A percentile compares a stretch with the other conserved stretches of the same genome.
Conservation (phyloP, 2,797 vertebrate genomes). For the Arctocebus calabarensis region DNA sequence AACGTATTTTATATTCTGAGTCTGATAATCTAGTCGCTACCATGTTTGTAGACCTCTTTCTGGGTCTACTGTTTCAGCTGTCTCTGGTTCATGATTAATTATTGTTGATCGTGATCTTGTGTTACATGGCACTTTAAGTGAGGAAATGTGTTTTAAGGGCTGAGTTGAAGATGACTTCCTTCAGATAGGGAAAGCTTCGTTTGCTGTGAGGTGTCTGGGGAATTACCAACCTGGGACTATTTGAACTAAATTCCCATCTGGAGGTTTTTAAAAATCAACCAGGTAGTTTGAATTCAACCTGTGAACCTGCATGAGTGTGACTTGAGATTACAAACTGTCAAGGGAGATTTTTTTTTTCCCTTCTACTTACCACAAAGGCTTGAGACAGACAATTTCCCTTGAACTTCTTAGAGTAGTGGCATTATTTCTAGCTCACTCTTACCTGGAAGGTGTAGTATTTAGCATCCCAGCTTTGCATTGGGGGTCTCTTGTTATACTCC, state of each 20-base stretch:
- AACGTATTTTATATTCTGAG: not conserved
- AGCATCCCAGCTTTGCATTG: not conserved
- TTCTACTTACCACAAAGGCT: not conserved
- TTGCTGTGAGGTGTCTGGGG: not conserved
- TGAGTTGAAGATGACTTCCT: not conserved
- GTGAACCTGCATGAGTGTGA: slow-evolving; percentile 43
- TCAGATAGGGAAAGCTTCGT: not conserved
- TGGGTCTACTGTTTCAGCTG: not conserved
- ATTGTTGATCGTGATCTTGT: not conserved
- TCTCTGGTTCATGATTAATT: not conserved
- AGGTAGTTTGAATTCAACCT: slow-evolving; percentile 58
- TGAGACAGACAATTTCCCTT: not conserved
- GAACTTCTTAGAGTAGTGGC: not conserved
- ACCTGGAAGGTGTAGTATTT: not conserved
- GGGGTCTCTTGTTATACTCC: not conserved
- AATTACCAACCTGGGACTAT: not conserved
- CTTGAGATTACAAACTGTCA: not conserved
- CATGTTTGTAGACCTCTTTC: not conserved
- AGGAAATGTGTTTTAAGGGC: not conserved
- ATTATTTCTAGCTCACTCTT: not conserved
- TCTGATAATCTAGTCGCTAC: not conserved
- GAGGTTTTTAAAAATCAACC: slow-evolving; percentile 23
- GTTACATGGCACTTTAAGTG: not conserved
- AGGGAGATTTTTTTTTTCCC: not conserved
- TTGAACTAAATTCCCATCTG: slow-evolving; percentile 36